Percentiles rank a stretch among this genome's conserved stretches.
Conservation (phyloP, 35 echinoderm and acorn worm genomes). For the Patiria miniata region DNA sequence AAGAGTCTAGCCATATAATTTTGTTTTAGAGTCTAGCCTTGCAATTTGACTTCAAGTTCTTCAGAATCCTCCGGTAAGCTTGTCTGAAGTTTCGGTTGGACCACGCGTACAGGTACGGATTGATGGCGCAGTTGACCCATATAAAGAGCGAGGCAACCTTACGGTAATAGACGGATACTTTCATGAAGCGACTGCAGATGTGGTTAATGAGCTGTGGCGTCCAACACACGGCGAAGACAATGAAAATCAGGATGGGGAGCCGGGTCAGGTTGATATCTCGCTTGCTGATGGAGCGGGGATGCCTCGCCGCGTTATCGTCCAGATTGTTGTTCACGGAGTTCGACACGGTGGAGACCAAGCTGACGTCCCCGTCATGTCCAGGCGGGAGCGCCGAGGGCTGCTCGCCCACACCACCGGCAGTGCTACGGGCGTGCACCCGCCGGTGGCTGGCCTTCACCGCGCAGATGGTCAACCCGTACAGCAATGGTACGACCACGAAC, state of each 20-base stretch:
- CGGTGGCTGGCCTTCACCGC: constrained; percentile 50
- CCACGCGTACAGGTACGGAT: constrained; percentile 85
- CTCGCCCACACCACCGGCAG: neutral
- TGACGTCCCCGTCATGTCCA: neutral
- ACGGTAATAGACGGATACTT: constrained; percentile 43
- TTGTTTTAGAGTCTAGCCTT: neutral
- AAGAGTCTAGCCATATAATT: no score
- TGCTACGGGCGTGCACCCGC: constrained; percentile 25
- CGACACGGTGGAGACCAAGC: neutral
- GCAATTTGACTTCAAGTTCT: neutral
- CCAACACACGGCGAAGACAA: constrained; percentile 79
- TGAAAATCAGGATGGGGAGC: constrained; percentile 65
- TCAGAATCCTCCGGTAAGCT: constrained; percentile 56
- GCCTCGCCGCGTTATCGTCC: neutral
- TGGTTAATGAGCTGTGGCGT: constrained; percentile 60
- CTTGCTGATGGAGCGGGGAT: constrained; percentile 38
- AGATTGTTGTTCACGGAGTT: neutral
- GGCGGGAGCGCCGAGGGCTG: neutral
- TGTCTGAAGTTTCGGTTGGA: constrained; percentile 66
- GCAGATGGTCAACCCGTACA: constrained; percentile 70
- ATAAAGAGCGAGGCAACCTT: constrained; percentile 53
- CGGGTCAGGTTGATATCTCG: constrained; percentile 67
- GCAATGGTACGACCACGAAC: constrained; percentile 43
- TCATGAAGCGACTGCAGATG: constrained; percentile 35
- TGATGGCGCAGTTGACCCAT: constrained; percentile 72